Conservation (phyloP, 2,113 vertebrate species). For the Brachyhypopomus gauderio region DNA sequence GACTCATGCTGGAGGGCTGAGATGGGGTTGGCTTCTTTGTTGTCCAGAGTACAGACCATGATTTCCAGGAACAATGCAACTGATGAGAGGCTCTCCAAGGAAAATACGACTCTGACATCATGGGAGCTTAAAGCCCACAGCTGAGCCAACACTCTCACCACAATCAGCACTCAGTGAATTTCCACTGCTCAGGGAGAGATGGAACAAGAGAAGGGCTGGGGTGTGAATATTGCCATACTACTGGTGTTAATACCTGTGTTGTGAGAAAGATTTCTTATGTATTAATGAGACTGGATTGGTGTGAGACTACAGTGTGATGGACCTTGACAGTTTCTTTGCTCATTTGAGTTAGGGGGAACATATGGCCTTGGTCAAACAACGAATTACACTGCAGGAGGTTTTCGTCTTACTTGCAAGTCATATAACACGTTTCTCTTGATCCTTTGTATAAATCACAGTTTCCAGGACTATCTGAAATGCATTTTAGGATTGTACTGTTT, state of each 20-base stretch:
- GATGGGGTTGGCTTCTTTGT: conserved; percentile 69
- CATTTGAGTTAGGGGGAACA: not conserved
- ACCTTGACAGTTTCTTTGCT: not conserved
- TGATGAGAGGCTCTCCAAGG: conserved; percentile 80
- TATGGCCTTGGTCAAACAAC: not conserved
- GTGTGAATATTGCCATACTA: conserved; percentile 34
- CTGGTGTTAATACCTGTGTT: not conserved
- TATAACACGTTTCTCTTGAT: not conserved
- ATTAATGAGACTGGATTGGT: not conserved
- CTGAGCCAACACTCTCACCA: conserved; percentile 78
- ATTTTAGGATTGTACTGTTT: not conserved
- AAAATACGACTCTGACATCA: conserved; percentile 84
- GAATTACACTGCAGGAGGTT: not conserved
- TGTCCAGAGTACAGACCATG: conserved; percentile 73
- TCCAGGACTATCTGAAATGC: not conserved
- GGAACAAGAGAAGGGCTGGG: conserved; percentile 55
- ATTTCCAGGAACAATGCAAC: conserved; percentile 83
- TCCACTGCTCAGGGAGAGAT: conserved; percentile 74
- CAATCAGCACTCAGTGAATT: conserved; percentile 81
- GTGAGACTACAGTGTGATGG: not conserved
- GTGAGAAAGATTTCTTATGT: not conserved
- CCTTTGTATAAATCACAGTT: not conserved
- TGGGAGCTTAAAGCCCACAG: conserved; percentile 78
- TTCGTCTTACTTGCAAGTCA: not conserved
- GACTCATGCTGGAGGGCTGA: not conserved